Base-by-base conservation (phyloP, 2,888 invertebrate species). In the Hedychridium roseum region DNA sequence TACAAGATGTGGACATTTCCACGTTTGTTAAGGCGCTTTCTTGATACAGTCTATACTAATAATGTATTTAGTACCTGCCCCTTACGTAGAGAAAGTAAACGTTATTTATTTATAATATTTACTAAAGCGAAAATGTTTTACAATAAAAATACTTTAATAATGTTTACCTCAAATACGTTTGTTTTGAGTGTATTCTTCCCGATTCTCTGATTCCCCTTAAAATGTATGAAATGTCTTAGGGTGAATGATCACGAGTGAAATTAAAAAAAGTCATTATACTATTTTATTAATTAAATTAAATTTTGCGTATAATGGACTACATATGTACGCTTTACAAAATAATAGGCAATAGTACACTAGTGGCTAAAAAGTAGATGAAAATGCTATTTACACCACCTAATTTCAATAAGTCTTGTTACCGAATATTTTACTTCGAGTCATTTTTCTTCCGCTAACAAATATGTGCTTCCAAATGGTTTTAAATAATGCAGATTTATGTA, bases 201-300 rank as follows among this genome's bases (percentile, higher is more conserved):
- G n/a, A n/a, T n/a, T n/a, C n/a, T n/a, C n/a, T n/a, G n/a, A n/a
- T n/a, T n/a, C n/a, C n/a, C n/a, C n/a, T n/a, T n/a, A n/a, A n/a
- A n/a, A n/a, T n/a, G n/a, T n/a, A n/a, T n/a, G n/a, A n/a, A n/a
- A n/a, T n/a, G n/a, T n/a, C n/a, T n/a, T n/a, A n/a, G n/a, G n/a
- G 9, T n/a, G 32, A n/a, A 23, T 18, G 40, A 18, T 14, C 3
- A 16, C 5, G n/a, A 2, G 14, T 15, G 2, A 17, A 43, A n/a
- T 28, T 39, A 50, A 43, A 50, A 58, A n/a, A n/a, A 53, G 39
- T 48, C 23, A 39, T 47, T 35, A 48, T 47, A 42, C 35, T 42
- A 53, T 54, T 67, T 71, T 70, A 63, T 70, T 56, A 48, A 43
- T 61, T 68, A 60, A 64, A 62, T 67, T 63, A 68, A 42, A 58